phyloP scores from a whole-genome alignment of 2,797 vertebrate species.

The Rhyacichthys aspro region DNA sequence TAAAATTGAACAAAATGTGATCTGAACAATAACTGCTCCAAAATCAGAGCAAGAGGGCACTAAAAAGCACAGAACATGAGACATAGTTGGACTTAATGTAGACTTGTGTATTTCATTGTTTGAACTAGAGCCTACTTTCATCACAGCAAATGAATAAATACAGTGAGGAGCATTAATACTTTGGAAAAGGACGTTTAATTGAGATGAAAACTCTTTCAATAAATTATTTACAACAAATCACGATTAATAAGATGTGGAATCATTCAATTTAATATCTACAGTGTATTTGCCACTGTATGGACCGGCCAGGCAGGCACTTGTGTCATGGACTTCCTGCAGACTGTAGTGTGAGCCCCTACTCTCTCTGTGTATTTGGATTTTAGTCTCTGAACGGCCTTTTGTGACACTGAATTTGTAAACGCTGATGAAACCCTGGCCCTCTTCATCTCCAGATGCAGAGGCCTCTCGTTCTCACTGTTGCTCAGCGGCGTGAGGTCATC shows the following conservation, averaged over 20 bases:
- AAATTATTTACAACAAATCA: not conserved
- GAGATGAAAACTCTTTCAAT: not conserved
- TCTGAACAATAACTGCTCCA: too few species aligned
- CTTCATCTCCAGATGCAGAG: conserved; percentile 7
- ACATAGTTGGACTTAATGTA: too few species aligned
- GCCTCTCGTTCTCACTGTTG: conserved; percentile 9
- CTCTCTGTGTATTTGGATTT: conserved; percentile 8
- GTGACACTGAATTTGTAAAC: not conserved
- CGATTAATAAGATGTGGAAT: too few species aligned
- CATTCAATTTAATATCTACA: not conserved
- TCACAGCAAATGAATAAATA: not conserved
- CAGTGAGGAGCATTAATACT: not conserved
- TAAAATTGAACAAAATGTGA: too few species aligned
- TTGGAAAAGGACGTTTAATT: not conserved
- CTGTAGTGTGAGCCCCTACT: not conserved
- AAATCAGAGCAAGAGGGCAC: too few species aligned
- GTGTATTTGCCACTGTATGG: conserved; percentile 1
- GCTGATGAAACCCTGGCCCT: not conserved
- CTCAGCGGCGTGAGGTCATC: conserved; percentile 5
- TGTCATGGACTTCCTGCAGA: not conserved
- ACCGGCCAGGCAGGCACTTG: conserved; percentile 3
- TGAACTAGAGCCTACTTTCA: not conserved
- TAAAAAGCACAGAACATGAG: too few species aligned
- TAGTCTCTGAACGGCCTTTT: conserved; percentile 4
- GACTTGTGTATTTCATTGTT: not conserved